These are phyloP conservation scores for Masticophis lateralis DNA, from an alignment of 2,797 vertebrate genomes.

Conservation along the genomic window DNA sequence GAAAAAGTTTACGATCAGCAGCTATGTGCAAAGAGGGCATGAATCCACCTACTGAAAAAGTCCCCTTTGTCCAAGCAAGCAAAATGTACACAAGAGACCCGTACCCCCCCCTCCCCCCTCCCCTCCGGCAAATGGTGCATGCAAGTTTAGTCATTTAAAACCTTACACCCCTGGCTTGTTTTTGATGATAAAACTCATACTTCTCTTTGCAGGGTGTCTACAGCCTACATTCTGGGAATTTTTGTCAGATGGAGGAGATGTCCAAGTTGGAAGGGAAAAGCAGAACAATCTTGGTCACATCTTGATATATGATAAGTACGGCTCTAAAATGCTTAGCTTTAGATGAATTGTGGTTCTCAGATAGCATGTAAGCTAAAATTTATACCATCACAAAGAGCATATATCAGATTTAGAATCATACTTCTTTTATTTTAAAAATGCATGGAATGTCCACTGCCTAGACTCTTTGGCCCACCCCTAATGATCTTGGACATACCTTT, in stretches of 20 bases:
- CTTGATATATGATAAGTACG: background rate
- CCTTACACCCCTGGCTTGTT: background rate
- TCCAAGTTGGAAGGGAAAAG: background rate
- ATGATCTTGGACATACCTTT: background rate
- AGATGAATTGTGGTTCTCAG: background rate
- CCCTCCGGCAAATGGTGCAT: background rate
- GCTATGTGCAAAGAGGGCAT: background rate
- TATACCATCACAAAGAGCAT: background rate
- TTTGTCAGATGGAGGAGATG: background rate
- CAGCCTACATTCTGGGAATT: background rate
- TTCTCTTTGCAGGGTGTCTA: background rate
- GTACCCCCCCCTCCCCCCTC: background rate
- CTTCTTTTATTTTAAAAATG: background rate
- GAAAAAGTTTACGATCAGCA: background rate
- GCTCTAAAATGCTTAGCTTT: background rate
- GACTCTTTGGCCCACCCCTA: slow-evolving; percentile 14
- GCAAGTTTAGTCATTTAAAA: background rate
- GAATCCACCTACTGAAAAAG: background rate
- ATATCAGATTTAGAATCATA: background rate
- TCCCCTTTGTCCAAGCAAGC: background rate
- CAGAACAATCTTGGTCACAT: background rate
- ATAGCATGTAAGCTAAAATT: background rate
- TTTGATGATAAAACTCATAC: background rate
- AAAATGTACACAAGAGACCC: background rate
- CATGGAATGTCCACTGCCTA: background rate